Evolutionary conservation across 2,888 invertebrate species (phyloP).

Genomic region (Stictocephala bisonia): DNA sequence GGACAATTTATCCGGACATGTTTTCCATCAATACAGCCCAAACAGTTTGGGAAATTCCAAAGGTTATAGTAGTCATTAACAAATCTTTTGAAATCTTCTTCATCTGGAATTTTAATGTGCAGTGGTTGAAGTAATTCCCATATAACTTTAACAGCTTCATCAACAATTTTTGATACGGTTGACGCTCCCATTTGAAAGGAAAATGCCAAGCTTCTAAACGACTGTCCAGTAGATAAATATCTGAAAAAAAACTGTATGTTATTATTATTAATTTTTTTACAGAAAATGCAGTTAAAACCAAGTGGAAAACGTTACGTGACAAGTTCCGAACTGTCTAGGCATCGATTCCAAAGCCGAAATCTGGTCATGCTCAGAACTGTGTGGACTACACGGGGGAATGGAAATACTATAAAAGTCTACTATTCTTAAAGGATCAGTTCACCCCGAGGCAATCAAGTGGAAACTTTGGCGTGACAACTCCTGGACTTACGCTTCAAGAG

Average conservation of each 20-base stretch:
- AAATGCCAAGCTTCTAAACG: no score
- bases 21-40: no score
- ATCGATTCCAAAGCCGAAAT: constrained; percentile 9
- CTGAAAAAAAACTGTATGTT: neutral
- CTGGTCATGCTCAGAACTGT: neutral
- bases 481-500: neutral
- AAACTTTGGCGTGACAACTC: constrained; percentile 25
- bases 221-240: constrained; percentile 3
- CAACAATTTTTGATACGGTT: constrained; percentile 31
- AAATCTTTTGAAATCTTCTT: constrained; percentile 27
- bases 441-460: constrained; percentile 22
- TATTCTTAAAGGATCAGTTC: constrained; percentile 26
- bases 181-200: constrained; percentile 16
- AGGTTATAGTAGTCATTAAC: constrained; percentile 32
- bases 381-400: constrained; percentile 9
- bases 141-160: constrained; percentile 26
- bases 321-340: neutral
- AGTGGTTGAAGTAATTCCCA: constrained; percentile 22
- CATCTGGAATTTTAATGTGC: constrained; percentile 32
- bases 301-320: constrained; percentile 4
- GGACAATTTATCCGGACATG: no score
- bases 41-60: constrained; percentile 30
- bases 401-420: constrained; percentile 21
- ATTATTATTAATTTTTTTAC: neutral
- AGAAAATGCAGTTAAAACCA: neutral